Evolutionary conservation across 1,140 invertebrate species (phyloP).

Genomic region (Magallana gigas): DNA sequence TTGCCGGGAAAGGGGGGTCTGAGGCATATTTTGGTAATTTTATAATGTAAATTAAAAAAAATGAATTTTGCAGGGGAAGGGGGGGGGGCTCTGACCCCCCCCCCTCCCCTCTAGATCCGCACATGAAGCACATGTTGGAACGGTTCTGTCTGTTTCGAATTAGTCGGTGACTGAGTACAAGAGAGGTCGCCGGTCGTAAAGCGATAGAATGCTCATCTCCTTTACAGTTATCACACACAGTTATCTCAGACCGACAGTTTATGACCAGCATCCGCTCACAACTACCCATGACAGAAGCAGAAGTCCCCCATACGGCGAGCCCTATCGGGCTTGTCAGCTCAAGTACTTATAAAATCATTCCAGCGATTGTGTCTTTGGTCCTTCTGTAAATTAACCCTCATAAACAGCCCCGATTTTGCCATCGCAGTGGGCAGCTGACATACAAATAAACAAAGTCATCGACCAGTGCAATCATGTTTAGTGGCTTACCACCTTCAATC

Average conservation of each 20-base stretch:
- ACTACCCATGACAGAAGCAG: background rate
- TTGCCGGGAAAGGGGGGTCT: no score
- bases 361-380: slow-evolving; percentile 1
- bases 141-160: no score
- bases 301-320: background rate
- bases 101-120: no score
- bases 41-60: no score
- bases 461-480: background rate
- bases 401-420: background rate
- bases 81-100: no score
- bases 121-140: no score
- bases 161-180: no score
- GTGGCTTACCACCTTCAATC: background rate
- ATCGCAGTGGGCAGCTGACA: background rate
- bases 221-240: no score
- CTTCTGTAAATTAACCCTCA: slow-evolving; percentile 32
- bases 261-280: background rate
- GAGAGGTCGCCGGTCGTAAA: background rate
- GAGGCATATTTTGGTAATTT: no score
- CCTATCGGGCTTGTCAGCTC: background rate
- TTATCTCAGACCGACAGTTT: background rate
- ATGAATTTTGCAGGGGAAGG: no score
- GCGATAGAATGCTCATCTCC: background rate
- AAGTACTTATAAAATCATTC: slow-evolving; percentile 30
- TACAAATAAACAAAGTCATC: slow-evolving; percentile 23